A percentile compares a stretch with the other conserved stretches of the same genome.
Conservation (phyloP, 2,797 vertebrate genomes). For the Lerista edwardsae region DNA sequence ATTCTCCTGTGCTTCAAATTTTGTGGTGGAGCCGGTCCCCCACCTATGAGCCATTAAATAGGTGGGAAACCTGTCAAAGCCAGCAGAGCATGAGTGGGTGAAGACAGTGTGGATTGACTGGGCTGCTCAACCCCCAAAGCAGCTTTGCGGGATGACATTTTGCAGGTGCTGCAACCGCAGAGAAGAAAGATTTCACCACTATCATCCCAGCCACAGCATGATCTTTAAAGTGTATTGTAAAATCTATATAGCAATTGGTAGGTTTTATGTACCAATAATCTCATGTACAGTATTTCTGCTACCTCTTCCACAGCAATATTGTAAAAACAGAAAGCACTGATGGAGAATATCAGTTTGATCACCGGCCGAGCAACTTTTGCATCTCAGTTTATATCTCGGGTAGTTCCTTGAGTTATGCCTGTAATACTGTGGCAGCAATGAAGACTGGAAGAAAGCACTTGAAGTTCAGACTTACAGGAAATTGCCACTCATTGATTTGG, state of each 20-base stretch:
- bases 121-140: neutral
- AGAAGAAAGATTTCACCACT: neutral
- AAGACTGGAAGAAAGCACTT: neutral
- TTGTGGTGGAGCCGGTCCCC: neutral
- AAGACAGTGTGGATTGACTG: neutral
- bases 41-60: neutral
- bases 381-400: neutral
- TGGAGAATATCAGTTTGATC: neutral
- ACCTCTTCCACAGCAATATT: neutral
- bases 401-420: neutral
- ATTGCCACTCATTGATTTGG: neutral
- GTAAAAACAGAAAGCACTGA: neutral
- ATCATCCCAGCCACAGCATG: neutral
- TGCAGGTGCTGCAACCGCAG: neutral
- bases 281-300: neutral
- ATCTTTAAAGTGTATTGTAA: neutral
- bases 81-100: neutral
- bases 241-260: neutral
- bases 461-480: neutral
- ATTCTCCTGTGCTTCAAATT: neutral
- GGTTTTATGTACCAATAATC: neutral
- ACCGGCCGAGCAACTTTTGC: neutral
- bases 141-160: neutral
- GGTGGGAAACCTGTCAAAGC: neutral
- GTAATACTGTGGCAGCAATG: neutral